Base-by-base conservation (phyloP, 2,888 invertebrate species). In the Thalpophila matura region DNA sequence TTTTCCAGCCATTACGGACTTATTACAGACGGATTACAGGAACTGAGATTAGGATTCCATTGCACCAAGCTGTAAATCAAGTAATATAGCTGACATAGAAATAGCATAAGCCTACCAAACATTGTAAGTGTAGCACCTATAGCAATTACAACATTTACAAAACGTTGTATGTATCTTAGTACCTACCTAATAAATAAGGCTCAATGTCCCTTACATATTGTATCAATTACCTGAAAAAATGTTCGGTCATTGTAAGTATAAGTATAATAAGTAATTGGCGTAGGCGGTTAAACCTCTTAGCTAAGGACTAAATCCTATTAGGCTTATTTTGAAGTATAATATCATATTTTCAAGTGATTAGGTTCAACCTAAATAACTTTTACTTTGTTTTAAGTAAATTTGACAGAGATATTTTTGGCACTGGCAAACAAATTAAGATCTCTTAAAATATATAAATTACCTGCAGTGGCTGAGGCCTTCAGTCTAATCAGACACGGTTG, bases 321-420 rank as follows among this genome's bases (percentile, higher is more conserved):
- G 49, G 47, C 27, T 37, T 18, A 22, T 58, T 66, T 66, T 20
- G 38, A 31, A 29, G 2, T 33, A 24, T 57, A 7, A 27, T 45
- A 20, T 37, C 26, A 45, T 35, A 16, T 47, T 14, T 31, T 27
- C 29, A 38, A 26, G 22, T 35, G 7, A 38, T 24, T 26, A 26
- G 3, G 18, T 24, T 29, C 14, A 45, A 35, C 18, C 20, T 2
- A 20, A 53, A 31, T 27, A 33, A 45, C n/a, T 42, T 24, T 24
- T 6, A 10, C 6, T 26, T 22, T 4, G 3, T 31, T 22, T 14
- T 3, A n/a, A 12, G 20, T 0, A 16, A 31, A 10, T 18, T 55
- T 16, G 10, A 4, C 10, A 9, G 14, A 18, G 20, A 10, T 35
- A 26, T 35, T 27, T 40, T 24, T 24, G 7, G n/a, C 2, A 4